Conservation (phyloP, 2,113 vertebrate species). For the Mohoua ochrocephala region DNA sequence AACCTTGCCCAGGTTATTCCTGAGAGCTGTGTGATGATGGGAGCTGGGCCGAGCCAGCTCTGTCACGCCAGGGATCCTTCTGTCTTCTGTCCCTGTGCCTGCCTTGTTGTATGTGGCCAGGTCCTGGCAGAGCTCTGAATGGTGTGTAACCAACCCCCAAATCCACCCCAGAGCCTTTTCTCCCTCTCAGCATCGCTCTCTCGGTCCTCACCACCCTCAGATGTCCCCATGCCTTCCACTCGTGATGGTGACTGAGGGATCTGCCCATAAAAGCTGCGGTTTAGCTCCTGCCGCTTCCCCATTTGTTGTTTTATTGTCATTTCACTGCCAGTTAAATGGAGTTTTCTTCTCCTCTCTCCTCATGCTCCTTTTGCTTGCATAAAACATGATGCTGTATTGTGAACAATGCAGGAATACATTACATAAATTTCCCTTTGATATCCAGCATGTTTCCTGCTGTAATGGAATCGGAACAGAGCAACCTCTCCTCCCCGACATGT, state of each 20-base stretch:
- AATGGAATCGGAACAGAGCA: slow-evolving; percentile 71
- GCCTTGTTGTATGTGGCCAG: rapidly evolving
- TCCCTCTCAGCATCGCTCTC: background rate
- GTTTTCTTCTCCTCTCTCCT: slow-evolving; percentile 37
- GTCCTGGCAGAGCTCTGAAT: background rate
- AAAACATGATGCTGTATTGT: slow-evolving; percentile 71
- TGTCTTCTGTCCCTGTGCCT: background rate
- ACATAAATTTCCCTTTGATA: slow-evolving; percentile 79
- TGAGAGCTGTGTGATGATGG: background rate
- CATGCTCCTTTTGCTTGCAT: slow-evolving; percentile 65
- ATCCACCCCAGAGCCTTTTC: background rate
- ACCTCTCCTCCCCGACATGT: slow-evolving; percentile 50
- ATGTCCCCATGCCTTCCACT: background rate
- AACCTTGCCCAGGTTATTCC: background rate
- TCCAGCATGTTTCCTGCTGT: slow-evolving; percentile 69
- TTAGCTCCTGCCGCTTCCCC: slow-evolving; percentile 49
- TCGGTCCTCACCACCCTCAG: background rate
- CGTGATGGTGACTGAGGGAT: background rate
- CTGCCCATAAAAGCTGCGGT: slow-evolving; percentile 28
- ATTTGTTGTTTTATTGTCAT: slow-evolving; percentile 64
- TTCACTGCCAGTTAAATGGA: slow-evolving; percentile 43
- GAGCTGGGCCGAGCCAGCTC: background rate
- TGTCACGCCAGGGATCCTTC: background rate
- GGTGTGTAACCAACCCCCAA: background rate
- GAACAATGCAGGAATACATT: slow-evolving; percentile 77